Evolutionary conservation across 2,888 invertebrate species (phyloP).

Genomic region (Rugalucina vietnamica): DNA sequence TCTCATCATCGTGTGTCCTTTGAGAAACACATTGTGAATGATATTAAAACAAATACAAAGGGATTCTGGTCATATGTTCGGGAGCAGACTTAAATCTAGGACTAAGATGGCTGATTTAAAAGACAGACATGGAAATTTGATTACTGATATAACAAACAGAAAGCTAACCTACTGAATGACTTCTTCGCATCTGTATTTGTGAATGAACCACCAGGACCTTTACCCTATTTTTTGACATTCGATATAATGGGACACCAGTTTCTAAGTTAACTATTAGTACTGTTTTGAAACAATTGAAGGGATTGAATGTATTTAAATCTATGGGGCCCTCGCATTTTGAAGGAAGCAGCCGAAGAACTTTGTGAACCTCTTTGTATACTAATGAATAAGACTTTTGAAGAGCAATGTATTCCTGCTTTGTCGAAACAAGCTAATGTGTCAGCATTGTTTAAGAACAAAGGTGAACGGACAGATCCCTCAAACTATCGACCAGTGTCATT

Average conservation of each 20-base stretch:
- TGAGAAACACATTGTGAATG: background rate
- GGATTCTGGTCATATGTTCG: background rate
- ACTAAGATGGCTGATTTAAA: background rate
- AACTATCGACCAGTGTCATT: background rate
- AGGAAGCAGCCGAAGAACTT: background rate
- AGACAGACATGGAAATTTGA: no score
- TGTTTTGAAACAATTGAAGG: background rate
- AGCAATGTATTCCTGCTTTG: background rate
- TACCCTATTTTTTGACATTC: slow-evolving; percentile 2
- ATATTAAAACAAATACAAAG: background rate
- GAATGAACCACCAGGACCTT: background rate
- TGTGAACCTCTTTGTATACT: background rate
- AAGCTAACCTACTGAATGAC: background rate
- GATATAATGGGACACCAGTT: slow-evolving; percentile 1
- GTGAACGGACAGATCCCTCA: background rate
- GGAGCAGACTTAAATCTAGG: slow-evolving; percentile 1
- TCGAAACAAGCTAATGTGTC: background rate
- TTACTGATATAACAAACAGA: background rate
- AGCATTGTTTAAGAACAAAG: background rate
- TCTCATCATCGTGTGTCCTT: no score
- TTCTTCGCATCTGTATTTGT: background rate
- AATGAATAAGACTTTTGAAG: background rate
- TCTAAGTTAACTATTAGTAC: background rate
- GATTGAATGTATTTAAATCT: background rate
- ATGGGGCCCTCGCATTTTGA: background rate